phyloP scores from a whole-genome alignment of 2,113 vertebrate genomes.

The Zosterops hypoxanthus region DNA sequence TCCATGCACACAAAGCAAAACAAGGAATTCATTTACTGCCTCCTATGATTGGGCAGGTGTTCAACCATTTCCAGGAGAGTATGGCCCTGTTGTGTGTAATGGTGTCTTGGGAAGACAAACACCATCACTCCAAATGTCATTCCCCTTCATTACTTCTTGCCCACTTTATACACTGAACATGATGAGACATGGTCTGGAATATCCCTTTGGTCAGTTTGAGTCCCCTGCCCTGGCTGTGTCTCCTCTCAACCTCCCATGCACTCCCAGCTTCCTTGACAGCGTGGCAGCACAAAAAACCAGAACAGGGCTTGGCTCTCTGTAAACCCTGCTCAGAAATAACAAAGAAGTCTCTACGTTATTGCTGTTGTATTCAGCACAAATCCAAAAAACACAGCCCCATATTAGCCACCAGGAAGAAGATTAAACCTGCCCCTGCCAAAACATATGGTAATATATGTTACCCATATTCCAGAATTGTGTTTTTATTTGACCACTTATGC shows the following conservation, averaged over 20 bases:
- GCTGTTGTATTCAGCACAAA: not conserved
- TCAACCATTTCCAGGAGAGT: not conserved
- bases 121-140: not conserved
- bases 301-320: not conserved
- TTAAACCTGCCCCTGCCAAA: not conserved
- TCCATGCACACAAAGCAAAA: accelerated
- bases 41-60: not conserved
- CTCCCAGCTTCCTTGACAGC: not conserved
- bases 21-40: not conserved
- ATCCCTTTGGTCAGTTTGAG: not conserved
- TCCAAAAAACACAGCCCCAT: too few relatives aligned
- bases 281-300: not conserved
- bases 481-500: not conserved
- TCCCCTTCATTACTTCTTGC: not conserved
- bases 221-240: not conserved
- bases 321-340: not conserved
- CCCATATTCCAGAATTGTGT: not conserved
- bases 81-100: accelerated
- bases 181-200: not conserved
- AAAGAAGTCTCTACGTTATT: not conserved
- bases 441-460: not conserved
- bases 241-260: not conserved
- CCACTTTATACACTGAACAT: not conserved
- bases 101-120: not conserved
- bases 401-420: not conserved